Percentiles rank a stretch among this genome's conserved stretches.
phyloP scores from a whole-genome alignment of 2,113 vertebrate genomes.

The Tupaia chinensis region DNA sequence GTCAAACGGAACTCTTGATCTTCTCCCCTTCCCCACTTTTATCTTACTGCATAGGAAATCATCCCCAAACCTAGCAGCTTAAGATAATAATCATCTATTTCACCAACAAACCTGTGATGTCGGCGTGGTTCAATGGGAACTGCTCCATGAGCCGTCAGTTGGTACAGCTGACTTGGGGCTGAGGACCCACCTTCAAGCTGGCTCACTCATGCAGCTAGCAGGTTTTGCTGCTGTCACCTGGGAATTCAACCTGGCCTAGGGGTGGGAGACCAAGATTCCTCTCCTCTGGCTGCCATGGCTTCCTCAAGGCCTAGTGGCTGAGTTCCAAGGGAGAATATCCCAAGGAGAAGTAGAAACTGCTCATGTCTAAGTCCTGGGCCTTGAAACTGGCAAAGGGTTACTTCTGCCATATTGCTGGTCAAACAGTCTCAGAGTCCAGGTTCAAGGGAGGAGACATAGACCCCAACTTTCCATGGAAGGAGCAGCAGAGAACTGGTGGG shows the following conservation, averaged over 20 bases:
- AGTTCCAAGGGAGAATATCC: not conserved
- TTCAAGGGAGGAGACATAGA: not conserved
- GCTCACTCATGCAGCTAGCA: not conserved
- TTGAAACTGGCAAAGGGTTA: not conserved
- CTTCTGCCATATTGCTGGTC: not conserved
- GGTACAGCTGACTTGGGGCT: not conserved
- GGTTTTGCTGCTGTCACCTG: not conserved
- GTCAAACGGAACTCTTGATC: not conserved
- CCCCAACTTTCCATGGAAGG: not conserved
- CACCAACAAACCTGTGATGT: slow-evolving; percentile 4
- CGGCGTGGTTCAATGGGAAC: not conserved
- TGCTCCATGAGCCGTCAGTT: not conserved
- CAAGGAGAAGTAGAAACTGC: slow-evolving; percentile 15
- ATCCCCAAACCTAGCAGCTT: not conserved
- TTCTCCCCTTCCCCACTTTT: not conserved
- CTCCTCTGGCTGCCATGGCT: not conserved
- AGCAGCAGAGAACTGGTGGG: not conserved
- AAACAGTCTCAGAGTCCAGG: not conserved
- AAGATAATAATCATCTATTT: not conserved
- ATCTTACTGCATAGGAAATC: not conserved
- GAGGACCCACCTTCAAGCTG: not conserved
- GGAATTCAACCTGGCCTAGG: not conserved
- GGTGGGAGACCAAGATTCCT: not conserved
- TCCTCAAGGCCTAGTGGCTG: not conserved
- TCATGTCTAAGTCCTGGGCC: not conserved